A percentile compares a stretch with the other conserved stretches of the same genome.
Evolutionary conservation across 2,797 vertebrate genomes (phyloP).

Genomic region (Anguilla marmorata): DNA sequence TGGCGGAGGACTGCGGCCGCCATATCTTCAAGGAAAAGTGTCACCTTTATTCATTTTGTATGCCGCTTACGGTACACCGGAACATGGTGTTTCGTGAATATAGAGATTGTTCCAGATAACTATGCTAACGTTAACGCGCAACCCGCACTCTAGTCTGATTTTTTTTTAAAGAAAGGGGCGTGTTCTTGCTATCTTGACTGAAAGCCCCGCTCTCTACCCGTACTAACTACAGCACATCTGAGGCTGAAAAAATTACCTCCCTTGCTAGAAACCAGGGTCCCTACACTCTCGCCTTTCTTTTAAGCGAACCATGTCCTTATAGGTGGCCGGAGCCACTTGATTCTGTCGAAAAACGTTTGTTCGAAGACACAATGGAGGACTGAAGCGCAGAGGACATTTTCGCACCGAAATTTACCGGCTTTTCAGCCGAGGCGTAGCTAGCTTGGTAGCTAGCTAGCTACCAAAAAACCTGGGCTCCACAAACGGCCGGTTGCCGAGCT

Average conservation of each 20-base stretch:
- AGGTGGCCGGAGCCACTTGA: not conserved
- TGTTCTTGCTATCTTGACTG: slow-evolving; percentile 64
- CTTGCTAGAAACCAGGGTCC: slow-evolving; percentile 30
- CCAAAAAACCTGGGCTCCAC: slow-evolving; percentile 59
- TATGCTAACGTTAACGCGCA: slow-evolving; percentile 31
- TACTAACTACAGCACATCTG: slow-evolving; percentile 53
- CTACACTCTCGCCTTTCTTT: slow-evolving; percentile 22
- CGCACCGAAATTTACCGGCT: slow-evolving; percentile 64
- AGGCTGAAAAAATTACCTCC: slow-evolving; percentile 46
- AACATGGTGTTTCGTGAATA: not conserved
- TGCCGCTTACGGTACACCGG: not conserved
- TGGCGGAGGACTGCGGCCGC: slow-evolving; percentile 16
- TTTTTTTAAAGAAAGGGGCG: slow-evolving; percentile 54
- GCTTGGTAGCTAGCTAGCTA: slow-evolving; percentile 34
- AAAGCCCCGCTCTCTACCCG: slow-evolving; percentile 51
- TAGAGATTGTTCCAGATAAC: slow-evolving; percentile 22
- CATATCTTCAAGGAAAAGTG: slow-evolving; percentile 22
- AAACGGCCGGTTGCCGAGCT: slow-evolving; percentile 55
- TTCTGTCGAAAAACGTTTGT: slow-evolving; percentile 28
- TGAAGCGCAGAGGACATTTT: slow-evolving; percentile 47
- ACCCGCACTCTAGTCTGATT: slow-evolving; percentile 43
- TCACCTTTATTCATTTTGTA: not conserved
- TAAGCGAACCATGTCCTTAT: slow-evolving; percentile 9
- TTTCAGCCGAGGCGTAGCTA: slow-evolving; percentile 59
- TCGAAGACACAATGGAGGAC: slow-evolving; percentile 41